Evolutionary conservation across 2,888 invertebrate genomes (phyloP).

Genomic region (Artemia sp.): DNA sequence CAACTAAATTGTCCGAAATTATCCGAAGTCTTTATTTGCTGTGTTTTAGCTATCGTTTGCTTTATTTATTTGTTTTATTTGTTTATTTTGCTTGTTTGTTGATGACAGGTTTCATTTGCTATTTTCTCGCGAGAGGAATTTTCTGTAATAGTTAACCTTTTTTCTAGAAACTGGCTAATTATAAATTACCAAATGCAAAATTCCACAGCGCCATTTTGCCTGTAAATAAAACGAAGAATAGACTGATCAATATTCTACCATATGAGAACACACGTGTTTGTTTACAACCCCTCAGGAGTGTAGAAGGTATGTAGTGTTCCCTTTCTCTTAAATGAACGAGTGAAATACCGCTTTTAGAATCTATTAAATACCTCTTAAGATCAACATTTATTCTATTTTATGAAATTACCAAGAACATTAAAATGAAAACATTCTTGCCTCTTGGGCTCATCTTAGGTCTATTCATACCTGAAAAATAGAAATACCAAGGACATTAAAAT

Average conservation of each 20-base stretch:
- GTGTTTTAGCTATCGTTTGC: not conserved
- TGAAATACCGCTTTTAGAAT: too few relatives aligned
- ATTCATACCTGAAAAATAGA: too few relatives aligned
- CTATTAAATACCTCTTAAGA: too few relatives aligned
- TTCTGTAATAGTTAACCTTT: conserved; percentile 21
- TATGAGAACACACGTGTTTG: conserved; percentile 89
- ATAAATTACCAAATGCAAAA: conserved; percentile 80
- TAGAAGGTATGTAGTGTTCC: conserved; percentile 45
- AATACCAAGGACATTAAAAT: too few relatives aligned
- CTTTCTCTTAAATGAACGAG: too few relatives aligned
- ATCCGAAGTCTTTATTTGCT: not conserved
- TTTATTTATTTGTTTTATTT: conserved; percentile 18
- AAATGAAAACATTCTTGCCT: too few relatives aligned
- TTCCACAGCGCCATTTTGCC: conserved; percentile 91
- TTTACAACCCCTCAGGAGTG: conserved; percentile 66
- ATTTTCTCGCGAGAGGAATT: not conserved
- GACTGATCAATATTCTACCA: conserved; percentile 91
- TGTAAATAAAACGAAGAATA: conserved; percentile 95
- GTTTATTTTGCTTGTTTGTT: not conserved
- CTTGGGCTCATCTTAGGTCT: too few relatives aligned
- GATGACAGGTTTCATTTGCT: conserved; percentile 18
- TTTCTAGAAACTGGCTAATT: conserved; percentile 64
- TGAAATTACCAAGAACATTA: too few relatives aligned
- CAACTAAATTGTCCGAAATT: too few relatives aligned
- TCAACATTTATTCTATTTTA: too few relatives aligned